Percentiles rank a stretch among this genome's conserved stretches.
These are phyloP conservation scores for Synergus gifuensis DNA, from an alignment of 2,888 invertebrate genomes.

Conservation along the genomic window DNA sequence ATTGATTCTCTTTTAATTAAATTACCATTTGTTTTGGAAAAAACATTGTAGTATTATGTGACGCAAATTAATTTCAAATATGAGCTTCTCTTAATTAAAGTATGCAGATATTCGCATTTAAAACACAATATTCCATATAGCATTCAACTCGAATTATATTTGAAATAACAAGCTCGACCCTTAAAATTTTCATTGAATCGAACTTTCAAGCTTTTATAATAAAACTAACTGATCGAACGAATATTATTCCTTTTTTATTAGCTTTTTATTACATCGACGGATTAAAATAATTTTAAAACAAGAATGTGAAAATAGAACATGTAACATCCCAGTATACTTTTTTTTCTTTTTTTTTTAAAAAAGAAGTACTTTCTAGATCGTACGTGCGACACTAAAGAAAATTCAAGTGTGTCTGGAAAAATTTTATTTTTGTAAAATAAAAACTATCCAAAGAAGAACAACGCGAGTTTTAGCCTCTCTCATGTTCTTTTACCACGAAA, in stretches of 20 bases:
- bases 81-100: neutral
- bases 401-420: neutral
- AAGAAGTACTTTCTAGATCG: neutral
- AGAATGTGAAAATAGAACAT: too few relatives aligned
- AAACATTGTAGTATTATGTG: neutral
- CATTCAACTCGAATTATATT: neutral
- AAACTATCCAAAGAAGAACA: neutral
- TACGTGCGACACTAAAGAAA: neutral
- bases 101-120: neutral
- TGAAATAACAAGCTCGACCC: neutral
- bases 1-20: neutral
- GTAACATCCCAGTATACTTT: too few relatives aligned
- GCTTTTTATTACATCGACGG: too few relatives aligned
- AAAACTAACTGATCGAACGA: too few relatives aligned
- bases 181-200: too few relatives aligned
- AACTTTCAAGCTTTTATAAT: too few relatives aligned
- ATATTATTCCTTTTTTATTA: neutral
- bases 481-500: constrained; percentile 1
- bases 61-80: neutral
- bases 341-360: neutral
- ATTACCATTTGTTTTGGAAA: neutral
- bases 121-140: neutral
- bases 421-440: constrained; percentile 19
- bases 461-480: neutral
- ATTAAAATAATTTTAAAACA: too few relatives aligned